phyloP scores from a whole-genome alignment of 2,888 invertebrate genomes.

The Palloptera scutellata region DNA sequence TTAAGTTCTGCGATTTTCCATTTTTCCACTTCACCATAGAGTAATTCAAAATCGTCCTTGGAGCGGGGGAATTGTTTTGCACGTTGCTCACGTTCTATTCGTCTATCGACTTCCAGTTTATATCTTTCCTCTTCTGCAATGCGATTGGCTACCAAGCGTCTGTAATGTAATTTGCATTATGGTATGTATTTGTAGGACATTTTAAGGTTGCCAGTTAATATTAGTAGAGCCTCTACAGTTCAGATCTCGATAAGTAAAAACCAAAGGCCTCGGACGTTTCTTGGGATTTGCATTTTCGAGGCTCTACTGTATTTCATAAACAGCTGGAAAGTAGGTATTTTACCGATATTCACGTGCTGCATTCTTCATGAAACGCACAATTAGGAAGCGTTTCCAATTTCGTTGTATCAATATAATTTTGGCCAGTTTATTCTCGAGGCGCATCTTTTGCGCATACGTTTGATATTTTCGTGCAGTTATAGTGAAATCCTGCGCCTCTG shows the following conservation, averaged over 20 bases:
- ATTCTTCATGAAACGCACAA: conserved; percentile 65
- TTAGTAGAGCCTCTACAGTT: background rate
- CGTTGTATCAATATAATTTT: conserved; percentile 73
- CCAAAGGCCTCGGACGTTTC: too few relatives aligned
- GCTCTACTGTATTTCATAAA: too few relatives aligned
- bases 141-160: conserved; percentile 65
- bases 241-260: background rate
- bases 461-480: conserved; percentile 72
- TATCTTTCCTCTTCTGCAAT: conserved; percentile 49
- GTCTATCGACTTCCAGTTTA: conserved; percentile 46
- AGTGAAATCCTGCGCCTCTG: conserved; percentile 71
- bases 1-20: conserved; percentile 67
- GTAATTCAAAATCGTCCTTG: conserved; percentile 77
- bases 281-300: too few relatives aligned
- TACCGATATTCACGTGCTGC: conserved; percentile 66
- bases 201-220: background rate
- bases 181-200: too few relatives aligned
- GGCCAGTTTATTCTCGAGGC: conserved; percentile 68
- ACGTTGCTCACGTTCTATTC: conserved; percentile 68
- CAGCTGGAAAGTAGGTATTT: too few relatives aligned
- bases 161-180: conserved; percentile 39
- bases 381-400: conserved; percentile 59
- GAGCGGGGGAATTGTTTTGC: conserved; percentile 76
- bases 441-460: conserved; percentile 71
- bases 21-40: conserved; percentile 68